These are phyloP conservation scores for Raja brachyura DNA, from an alignment of 2,113 vertebrate genomes.

Conservation along the genomic window DNA sequence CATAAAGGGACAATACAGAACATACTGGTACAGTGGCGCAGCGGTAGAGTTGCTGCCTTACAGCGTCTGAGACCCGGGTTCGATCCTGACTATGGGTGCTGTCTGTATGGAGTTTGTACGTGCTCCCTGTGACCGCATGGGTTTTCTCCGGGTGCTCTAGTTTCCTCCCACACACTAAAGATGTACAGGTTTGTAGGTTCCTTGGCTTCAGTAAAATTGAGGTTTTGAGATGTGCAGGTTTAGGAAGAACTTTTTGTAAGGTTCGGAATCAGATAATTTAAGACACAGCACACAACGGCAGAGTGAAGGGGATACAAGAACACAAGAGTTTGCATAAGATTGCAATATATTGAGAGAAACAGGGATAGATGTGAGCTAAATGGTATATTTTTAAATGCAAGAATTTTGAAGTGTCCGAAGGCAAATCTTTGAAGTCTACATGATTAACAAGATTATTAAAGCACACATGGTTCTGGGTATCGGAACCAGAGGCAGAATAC, in stretches of 20 bases:
- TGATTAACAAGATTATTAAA: neutral
- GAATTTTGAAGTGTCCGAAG: neutral
- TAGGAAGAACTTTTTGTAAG: neutral
- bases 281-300: neutral
- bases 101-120: too few relatives aligned
- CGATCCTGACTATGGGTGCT: too few relatives aligned
- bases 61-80: too few relatives aligned
- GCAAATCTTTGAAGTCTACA: neutral
- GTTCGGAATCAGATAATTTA: neutral
- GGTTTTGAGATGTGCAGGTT: neutral
- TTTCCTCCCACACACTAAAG: too few relatives aligned
- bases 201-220: too few relatives aligned
- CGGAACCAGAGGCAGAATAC: neutral
- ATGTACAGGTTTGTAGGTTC: too few relatives aligned
- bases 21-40: too few relatives aligned
- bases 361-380: neutral
- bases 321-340: neutral
- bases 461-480: neutral
- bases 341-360: neutral
- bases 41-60: too few relatives aligned
- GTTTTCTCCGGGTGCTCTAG: too few relatives aligned
- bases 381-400: neutral
- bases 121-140: too few relatives aligned
- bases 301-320: neutral
- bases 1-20: too few relatives aligned